A percentile compares a stretch with the other conserved stretches of the same genome.
Conservation (phyloP, 1,140 invertebrate species). For the Leptinotarsa undecemlineata region DNA sequence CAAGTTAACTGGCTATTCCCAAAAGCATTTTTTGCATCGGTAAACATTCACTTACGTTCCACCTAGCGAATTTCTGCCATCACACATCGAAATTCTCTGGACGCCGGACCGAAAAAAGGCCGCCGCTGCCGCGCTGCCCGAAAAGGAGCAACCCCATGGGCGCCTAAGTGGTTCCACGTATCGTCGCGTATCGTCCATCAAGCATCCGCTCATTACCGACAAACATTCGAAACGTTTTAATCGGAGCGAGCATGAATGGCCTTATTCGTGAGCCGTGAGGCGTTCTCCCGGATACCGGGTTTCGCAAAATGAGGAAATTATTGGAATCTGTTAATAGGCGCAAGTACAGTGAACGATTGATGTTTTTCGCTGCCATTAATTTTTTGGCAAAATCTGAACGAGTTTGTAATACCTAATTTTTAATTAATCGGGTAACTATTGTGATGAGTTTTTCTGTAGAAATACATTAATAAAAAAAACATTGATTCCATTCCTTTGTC, state of each 20-base stretch:
- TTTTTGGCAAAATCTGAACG: no score
- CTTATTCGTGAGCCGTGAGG: constrained; percentile 1
- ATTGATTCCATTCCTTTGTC: no score
- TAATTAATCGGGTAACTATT: no score
- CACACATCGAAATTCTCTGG: constrained; percentile 7
- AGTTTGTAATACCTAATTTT: no score
- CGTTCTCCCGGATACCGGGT: background rate
- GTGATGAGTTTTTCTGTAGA: no score
- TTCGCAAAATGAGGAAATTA: background rate
- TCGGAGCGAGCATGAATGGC: constrained; percentile 17
- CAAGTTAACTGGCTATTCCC: background rate
- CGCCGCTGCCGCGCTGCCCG: background rate
- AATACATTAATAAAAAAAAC: no score
- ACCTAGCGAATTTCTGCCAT: constrained; percentile 5
- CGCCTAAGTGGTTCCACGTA: constrained; percentile 16
- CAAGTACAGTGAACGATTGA: no score
- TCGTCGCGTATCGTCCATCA: constrained; percentile 12
- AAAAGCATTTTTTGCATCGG: background rate
- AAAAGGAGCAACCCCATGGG: constrained; percentile 19
- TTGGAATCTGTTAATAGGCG: no score
- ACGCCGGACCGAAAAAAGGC: background rate
- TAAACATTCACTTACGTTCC: constrained; percentile 8
- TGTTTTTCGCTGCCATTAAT: no score
- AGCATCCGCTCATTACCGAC: constrained; percentile 14
- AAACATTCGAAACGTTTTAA: constrained; percentile 22